These are phyloP conservation scores for Hirundichthys speculiger DNA, from an alignment of 2,113 vertebrate species.

Conservation along the genomic window DNA sequence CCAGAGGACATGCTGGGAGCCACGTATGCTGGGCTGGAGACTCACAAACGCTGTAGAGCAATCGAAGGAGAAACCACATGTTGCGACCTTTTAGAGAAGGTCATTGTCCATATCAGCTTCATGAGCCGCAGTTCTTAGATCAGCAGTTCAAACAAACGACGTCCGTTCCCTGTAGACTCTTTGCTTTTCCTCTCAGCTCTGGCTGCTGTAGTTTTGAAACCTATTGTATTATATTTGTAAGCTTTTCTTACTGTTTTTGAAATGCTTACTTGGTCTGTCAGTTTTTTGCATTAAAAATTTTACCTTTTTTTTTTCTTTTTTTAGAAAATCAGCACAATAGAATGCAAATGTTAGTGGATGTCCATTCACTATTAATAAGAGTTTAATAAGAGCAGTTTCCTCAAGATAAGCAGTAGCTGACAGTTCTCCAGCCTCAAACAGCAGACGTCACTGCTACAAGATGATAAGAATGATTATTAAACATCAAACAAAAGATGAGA, in stretches of 20 bases:
- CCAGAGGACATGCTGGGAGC: conserved; percentile 43
- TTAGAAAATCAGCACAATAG: too few relatives aligned
- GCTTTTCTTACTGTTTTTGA: too few relatives aligned
- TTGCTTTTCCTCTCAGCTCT: neutral
- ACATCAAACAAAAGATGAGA: too few relatives aligned
- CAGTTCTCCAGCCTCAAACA: too few relatives aligned
- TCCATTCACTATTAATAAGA: too few relatives aligned
- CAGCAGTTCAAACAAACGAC: neutral
- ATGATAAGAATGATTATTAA: too few relatives aligned
- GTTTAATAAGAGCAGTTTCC: too few relatives aligned
- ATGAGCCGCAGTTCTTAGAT: conserved; percentile 11
- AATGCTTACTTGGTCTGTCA: too few relatives aligned
- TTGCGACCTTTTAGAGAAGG: conserved; percentile 67
- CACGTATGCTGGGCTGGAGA: conserved; percentile 11
- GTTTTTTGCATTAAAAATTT: too few relatives aligned
- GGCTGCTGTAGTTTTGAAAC: neutral
- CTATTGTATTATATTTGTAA: neutral
- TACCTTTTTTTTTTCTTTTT: neutral
- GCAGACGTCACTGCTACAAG: too few relatives aligned
- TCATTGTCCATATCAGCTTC: conserved; percentile 35
- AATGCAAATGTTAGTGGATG: too few relatives aligned
- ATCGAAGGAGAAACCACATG: conserved; percentile 47
- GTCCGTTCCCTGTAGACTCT: neutral
- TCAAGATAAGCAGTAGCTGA: too few relatives aligned
- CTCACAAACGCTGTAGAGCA: conserved; percentile 26